Evolutionary conservation across 2,113 vertebrate species (phyloP).

Genomic region (Ibidorhyncha struthersii): DNA sequence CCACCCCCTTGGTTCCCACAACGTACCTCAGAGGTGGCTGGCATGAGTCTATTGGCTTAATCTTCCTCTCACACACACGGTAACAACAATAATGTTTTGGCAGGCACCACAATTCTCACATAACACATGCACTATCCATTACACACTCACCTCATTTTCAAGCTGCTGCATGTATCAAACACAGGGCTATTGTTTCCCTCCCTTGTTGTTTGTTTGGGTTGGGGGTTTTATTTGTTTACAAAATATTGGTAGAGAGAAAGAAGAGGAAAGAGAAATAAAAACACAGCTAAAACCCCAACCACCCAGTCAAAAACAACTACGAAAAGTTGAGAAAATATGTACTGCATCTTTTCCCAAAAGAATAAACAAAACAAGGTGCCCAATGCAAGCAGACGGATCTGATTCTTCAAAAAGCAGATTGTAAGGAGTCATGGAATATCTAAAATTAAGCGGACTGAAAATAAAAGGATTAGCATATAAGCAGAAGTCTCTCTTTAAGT

Average conservation of each 20-base stretch:
- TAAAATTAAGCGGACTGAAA: neutral
- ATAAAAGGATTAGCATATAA: neutral
- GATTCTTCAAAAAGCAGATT: neutral
- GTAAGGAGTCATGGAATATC: neutral
- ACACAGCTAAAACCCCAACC: neutral
- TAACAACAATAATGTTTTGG: slow-evolving; percentile 33
- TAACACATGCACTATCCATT: neutral
- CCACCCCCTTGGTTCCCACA: slow-evolving; percentile 63
- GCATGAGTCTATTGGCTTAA: neutral
- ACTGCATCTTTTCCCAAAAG: neutral
- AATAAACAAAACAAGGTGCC: neutral
- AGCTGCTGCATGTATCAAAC: slow-evolving; percentile 14
- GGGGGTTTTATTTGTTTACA: neutral
- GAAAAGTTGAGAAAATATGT: neutral
- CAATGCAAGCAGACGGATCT: neutral
- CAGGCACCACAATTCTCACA: neutral
- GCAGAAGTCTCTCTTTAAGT: neutral
- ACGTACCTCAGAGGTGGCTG: neutral
- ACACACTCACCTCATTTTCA: slow-evolving; percentile 28
- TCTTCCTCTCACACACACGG: neutral
- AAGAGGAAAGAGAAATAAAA: neutral
- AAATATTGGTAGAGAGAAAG: neutral
- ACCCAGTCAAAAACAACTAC: neutral
- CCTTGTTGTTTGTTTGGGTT: neutral
- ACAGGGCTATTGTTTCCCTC: neutral